A percentile compares a stretch with the other conserved stretches of the same genome.
Conservation (phyloP, 1,140 invertebrate genomes). For the Drosophila sulfurigaster region DNA sequence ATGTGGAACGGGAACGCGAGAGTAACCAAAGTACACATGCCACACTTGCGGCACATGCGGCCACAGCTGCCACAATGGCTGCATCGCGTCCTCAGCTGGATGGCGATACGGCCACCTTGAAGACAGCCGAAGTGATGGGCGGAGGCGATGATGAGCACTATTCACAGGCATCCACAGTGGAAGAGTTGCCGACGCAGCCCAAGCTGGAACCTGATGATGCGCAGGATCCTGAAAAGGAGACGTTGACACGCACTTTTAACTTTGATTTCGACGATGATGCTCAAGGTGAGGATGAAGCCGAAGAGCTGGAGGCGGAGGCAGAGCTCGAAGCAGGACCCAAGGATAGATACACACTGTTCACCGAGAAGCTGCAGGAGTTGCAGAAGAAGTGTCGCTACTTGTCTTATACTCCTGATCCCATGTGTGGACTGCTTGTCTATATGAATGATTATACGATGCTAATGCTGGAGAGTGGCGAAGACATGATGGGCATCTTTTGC, state of each 20-base stretch:
- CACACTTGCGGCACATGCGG: background rate
- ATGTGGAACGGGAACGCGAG: slow-evolving; percentile 26
- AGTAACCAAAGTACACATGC: no score
- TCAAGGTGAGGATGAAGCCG: no score
- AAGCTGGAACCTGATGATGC: background rate
- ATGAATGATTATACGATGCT: slow-evolving; percentile 75
- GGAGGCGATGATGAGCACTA: background rate
- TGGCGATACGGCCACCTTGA: slow-evolving; percentile 10
- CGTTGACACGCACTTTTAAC: slow-evolving; percentile 55
- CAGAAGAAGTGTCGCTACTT: slow-evolving; percentile 24
- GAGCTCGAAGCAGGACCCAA: slow-evolving; percentile 12
- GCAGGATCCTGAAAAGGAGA: slow-evolving; percentile 21
- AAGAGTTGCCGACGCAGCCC: background rate
- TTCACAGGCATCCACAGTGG: background rate
- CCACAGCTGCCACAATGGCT: background rate
- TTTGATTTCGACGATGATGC: slow-evolving; percentile 19
- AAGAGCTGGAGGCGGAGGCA: background rate
- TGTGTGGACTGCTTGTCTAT: slow-evolving; percentile 65
- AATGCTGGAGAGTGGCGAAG: slow-evolving; percentile 73
- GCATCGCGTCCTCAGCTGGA: background rate
- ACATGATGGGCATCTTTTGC: slow-evolving; percentile 74
- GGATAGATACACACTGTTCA: slow-evolving; percentile 50
- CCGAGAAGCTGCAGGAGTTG: slow-evolving; percentile 47
- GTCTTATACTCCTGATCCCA: slow-evolving; percentile 56
- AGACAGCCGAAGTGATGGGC: background rate